Base-by-base conservation (phyloP, 53 echinoderm and acorn worm species). In the Paracentrotus lividus region DNA sequence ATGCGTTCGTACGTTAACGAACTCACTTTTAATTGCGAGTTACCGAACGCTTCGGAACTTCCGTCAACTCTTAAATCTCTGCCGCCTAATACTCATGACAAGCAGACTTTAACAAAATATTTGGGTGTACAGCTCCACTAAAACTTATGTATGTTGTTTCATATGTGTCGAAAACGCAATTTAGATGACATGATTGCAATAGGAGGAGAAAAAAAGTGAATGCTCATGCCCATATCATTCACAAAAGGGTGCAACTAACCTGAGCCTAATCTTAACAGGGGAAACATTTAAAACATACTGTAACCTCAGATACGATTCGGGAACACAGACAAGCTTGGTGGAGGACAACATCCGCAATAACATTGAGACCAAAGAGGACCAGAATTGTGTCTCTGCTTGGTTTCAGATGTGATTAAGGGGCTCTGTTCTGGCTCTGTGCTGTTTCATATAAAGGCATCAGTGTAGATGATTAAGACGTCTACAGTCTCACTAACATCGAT, bases 181-280 rank as follows among this genome's bases (percentile, higher is more conserved):
- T 47, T 47, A 81, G 81, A 45, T 47, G 26, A 47, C 27, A 47
- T 47, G 49, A 24, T 47, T n/a, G 21, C 49, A 81, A 81, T 43
- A 24, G 18, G 3, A 67, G 18, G 3, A 67, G 8, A 26, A 43
- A 24, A 45, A n/a, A 47, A 31, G 78, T 47, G 47, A 24, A 47
- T 47, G 81, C n/a, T n/a, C n/a, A 23, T 81, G 81, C 81, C 81
- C n/a, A 38, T 81, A 81, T 81, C 44, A 81, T 81, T 81, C 81
- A 81, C n/a, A 81, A 12, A 12, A 43, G 26, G n/a, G 2, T 27
- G 26, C 27, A n/a, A 81, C 44, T 47, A 78, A 47, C 78, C 78
- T 2, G 10, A 43, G 47, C 42, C 45, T 45, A 81, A 81, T 45
- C 81, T 45, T 0, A 81, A 81, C 81, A 10, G 47, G 49, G n/a